Conservation (phyloP, 2,888 invertebrate genomes). For the Seira ritae region DNA sequence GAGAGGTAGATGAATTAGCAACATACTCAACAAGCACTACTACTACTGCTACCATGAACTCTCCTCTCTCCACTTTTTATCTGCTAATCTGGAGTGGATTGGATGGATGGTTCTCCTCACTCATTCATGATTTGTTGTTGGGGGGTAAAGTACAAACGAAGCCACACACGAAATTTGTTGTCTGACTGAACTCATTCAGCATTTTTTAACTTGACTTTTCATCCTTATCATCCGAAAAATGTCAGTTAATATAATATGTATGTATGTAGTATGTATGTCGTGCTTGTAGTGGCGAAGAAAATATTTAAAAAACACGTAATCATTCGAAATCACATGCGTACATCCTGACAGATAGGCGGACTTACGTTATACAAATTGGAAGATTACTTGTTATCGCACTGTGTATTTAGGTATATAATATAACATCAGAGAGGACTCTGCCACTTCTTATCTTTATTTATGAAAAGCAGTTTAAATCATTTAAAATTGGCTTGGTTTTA, state of each 20-base stretch:
- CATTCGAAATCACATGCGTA: neutral
- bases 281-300: neutral
- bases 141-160: conserved; percentile 34
- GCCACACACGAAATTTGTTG: neutral
- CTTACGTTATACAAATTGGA: neutral
- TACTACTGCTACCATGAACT: no score
- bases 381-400: neutral
- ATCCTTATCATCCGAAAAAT: conserved; percentile 2
- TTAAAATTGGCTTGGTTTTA: no score
- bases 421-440: neutral
- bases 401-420: neutral
- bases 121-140: conserved; percentile 45
- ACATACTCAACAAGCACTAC: no score
- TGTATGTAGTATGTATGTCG: neutral
- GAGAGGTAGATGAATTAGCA: neutral
- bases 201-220: neutral
- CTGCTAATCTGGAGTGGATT: conserved; percentile 8
- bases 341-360: neutral
- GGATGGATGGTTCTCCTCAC: conserved; percentile 10
- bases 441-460: no score
- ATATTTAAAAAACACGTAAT: neutral
- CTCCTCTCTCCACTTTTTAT: neutral
- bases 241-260: neutral
- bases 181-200: conserved; percentile 11
- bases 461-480: no score